Evolutionary conservation across 2,797 vertebrate species (phyloP).

Genomic region (Corythornis leucogaster): DNA sequence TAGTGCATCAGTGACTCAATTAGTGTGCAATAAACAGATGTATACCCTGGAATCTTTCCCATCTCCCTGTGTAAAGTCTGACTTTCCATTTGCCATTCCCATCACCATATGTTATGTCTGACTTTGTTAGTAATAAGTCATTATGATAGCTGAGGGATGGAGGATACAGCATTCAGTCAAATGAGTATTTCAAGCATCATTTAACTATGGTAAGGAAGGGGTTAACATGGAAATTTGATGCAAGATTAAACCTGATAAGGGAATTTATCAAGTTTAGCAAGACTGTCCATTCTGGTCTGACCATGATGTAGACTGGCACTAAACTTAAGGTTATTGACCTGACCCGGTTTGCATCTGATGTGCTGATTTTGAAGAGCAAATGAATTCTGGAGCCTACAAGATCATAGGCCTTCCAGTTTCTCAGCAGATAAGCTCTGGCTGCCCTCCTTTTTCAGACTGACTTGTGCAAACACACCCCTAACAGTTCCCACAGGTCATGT

Average conservation of each 20-base stretch:
- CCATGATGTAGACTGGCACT: background rate
- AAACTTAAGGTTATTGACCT: constrained; percentile 46
- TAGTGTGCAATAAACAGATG: background rate
- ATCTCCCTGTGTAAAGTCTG: background rate
- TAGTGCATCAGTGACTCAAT: background rate
- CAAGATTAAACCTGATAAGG: background rate
- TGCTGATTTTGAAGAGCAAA: background rate
- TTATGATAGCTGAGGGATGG: background rate
- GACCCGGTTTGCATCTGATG: background rate
- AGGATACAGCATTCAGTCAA: background rate
- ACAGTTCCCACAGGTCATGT: background rate
- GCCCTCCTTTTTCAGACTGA: background rate
- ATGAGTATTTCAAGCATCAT: background rate
- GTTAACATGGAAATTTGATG: background rate
- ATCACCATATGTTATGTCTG: background rate
- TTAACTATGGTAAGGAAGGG: background rate
- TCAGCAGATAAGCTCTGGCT: background rate
- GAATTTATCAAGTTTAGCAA: background rate
- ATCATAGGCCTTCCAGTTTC: constrained; percentile 13
- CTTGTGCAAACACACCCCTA: background rate
- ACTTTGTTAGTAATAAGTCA: background rate
- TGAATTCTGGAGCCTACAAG: background rate
- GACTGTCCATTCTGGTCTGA: background rate
- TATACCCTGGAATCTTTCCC: background rate
- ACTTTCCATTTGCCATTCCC: background rate